Evolutionary conservation across 2,888 invertebrate species (phyloP).

Genomic region (Tachina grossa): DNA sequence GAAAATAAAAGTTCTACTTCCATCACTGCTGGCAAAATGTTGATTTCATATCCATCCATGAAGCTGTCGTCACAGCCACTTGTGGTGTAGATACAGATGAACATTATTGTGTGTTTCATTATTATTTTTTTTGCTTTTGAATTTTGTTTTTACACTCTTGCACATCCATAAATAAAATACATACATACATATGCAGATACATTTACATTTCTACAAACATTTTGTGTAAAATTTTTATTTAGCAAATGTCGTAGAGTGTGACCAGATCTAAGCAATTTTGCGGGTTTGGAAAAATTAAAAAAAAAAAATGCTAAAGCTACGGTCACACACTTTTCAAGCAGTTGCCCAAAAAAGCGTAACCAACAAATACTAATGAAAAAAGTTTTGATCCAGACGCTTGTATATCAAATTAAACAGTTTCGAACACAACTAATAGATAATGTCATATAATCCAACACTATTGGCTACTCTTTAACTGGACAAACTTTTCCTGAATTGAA

Average conservation of each 20-base stretch:
- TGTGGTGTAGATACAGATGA: slow-evolving; percentile 61
- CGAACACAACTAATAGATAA: no score
- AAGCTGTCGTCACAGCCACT: slow-evolving; percentile 70
- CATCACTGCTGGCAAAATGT: slow-evolving; percentile 58
- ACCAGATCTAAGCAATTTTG: no score
- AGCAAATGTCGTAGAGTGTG: not conserved
- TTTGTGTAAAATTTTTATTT: not conserved
- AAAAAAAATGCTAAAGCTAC: no score
- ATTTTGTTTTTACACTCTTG: slow-evolving; percentile 36
- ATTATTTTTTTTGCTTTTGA: slow-evolving; percentile 25
- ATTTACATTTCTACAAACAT: not conserved
- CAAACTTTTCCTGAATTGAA: no score
- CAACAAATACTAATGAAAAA: no score
- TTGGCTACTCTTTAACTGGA: no score
- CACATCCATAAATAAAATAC: not conserved
- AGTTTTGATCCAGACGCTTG: no score
- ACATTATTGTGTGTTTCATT: slow-evolving; percentile 27
- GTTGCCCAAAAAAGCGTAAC: no score
- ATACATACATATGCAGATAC: not conserved
- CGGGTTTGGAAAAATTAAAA: no score
- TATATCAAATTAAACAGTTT: no score
- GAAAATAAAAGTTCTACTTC: slow-evolving; percentile 45
- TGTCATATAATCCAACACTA: no score
- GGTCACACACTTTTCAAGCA: no score
- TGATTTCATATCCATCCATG: slow-evolving; percentile 57